Base-by-base conservation (phyloP, 1,140 invertebrate genomes). In the Rhynchophorus ferrugineus region DNA sequence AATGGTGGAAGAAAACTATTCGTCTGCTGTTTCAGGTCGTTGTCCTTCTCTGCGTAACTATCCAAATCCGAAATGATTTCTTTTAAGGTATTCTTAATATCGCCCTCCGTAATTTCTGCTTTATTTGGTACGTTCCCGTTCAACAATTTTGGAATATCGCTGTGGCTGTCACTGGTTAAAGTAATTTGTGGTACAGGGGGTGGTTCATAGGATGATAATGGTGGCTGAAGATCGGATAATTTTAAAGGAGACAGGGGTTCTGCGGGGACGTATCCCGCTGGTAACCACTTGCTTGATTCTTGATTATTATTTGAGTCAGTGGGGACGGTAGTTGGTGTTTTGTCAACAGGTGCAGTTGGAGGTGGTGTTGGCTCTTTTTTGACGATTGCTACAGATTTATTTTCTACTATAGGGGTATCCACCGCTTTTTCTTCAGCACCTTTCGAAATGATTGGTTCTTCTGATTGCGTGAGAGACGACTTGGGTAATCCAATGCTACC, bases 11-110 rank as follows among this genome's bases (percentile, higher is more conserved):
- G 22, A 13, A 24, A 33, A 19, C 42, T 19, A 17, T 44, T 43
- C 14, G 35, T 29, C 9, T 41, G 33, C 11, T 50, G 43, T 37
- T 61, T 61, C 44, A 65, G 22, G 44, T 66, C 66, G 21, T 59
- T 58, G 55, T 69, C 67, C 45, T 62, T 68, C 41, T 71, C 71
- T 9, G 76, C 76, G 57, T 72, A 76, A 21, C 68, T 68, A 61
- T 79, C 78, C 59, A 80, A 75, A 62, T 79, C 78, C 3, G 75
- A 78, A 55, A 79, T 79, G 44, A 80, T 80, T 58, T 79, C 75
- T 49, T 77, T 75, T 21, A 80, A 66, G 11, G 73, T 71, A 50
- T 74, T 75, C 55, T 77, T 79, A 38, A 79, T 75, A 55, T 70
- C 74, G 46, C 73, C 74, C 56, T 79, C 72, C 52, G 72, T 66